These are phyloP conservation scores for Anarrhichthys ocellatus DNA, from an alignment of 2,113 vertebrate genomes.

Conservation along the genomic window DNA sequence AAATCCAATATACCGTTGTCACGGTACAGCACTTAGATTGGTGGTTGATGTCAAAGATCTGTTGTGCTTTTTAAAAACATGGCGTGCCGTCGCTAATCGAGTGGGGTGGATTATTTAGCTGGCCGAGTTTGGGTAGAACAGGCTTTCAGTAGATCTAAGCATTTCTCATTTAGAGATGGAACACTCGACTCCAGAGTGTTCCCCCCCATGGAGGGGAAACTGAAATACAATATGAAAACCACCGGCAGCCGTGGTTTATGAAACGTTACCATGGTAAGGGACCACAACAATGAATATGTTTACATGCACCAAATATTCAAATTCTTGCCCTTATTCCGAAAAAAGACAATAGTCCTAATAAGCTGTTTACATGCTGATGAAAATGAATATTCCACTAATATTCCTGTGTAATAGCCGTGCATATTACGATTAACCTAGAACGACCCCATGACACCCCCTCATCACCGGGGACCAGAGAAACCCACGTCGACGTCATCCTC, in stretches of 20 bases:
- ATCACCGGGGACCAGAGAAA: not conserved
- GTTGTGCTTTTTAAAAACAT: slow-evolving; percentile 23
- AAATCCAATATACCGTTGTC: slow-evolving; percentile 39
- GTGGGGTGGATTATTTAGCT: slow-evolving; percentile 4
- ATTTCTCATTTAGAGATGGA: slow-evolving; percentile 38
- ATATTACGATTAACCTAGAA: not conserved
- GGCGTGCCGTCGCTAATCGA: slow-evolving; percentile 5
- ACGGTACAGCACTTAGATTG: not conserved
- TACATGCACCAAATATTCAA: not conserved
- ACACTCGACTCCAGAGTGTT: not conserved
- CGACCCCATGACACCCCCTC: not conserved
- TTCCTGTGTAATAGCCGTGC: too few species aligned
- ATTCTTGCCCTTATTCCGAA: not conserved
- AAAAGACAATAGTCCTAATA: not conserved
- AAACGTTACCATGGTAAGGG: slow-evolving; percentile 17
- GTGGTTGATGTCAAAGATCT: slow-evolving; percentile 37
- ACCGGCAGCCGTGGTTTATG: slow-evolving; percentile 26
- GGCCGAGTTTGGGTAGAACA: slow-evolving; percentile 3
- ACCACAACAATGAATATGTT: not conserved
- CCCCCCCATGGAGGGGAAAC: slow-evolving; percentile 20
- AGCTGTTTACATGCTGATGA: not conserved
- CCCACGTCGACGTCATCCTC: too few species aligned
- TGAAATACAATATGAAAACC: slow-evolving; percentile 45
- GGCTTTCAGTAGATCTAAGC: slow-evolving; percentile 18
- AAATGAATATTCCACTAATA: not conserved